A percentile compares a stretch with the other conserved stretches of the same genome.
Evolutionary conservation across 1,140 invertebrate species (phyloP).

Genomic region (Macrobrachium nipponense): DNA sequence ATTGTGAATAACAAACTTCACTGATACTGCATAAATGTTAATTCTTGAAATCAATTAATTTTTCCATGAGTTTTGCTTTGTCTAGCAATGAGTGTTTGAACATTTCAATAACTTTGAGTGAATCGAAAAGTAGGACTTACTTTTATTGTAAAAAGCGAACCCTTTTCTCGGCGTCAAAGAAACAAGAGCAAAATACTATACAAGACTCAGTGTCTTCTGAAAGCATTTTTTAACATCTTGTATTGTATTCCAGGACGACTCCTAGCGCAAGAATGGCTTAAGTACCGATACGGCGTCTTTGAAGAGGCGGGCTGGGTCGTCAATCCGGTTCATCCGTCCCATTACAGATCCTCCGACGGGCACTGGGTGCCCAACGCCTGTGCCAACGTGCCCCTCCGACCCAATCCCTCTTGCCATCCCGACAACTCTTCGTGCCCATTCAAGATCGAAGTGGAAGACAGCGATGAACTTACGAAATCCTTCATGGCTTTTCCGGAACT

Average conservation of each 20-base stretch:
- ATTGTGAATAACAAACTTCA: no score
- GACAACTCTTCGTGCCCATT: conserved; percentile 52
- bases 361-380: conserved; percentile 60
- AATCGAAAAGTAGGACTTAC: no score
- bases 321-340: conserved; percentile 64
- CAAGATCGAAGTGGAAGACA: conserved; percentile 39
- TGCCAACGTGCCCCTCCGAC: conserved; percentile 44
- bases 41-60: no score
- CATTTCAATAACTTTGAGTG: no score
- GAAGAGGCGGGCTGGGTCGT: conserved; percentile 65
- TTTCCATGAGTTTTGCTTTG: no score
- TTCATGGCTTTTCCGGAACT: conserved; percentile 60
- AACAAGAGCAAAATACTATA: background rate
- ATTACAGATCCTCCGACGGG: conserved; percentile 58
- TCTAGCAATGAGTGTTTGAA: no score
- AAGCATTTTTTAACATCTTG: no score
- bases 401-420: conserved; percentile 42
- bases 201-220: no score
- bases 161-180: no score
- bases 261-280: conserved; percentile 66
- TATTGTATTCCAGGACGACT: conserved; percentile 69
- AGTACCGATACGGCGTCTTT: conserved; percentile 67
- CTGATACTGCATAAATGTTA: no score
- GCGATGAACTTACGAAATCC: conserved; percentile 43
- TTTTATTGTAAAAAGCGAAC: no score